Evolutionary conservation across 2,888 invertebrate genomes (phyloP).

Genomic region (Gonocerus acuteangulatus): DNA sequence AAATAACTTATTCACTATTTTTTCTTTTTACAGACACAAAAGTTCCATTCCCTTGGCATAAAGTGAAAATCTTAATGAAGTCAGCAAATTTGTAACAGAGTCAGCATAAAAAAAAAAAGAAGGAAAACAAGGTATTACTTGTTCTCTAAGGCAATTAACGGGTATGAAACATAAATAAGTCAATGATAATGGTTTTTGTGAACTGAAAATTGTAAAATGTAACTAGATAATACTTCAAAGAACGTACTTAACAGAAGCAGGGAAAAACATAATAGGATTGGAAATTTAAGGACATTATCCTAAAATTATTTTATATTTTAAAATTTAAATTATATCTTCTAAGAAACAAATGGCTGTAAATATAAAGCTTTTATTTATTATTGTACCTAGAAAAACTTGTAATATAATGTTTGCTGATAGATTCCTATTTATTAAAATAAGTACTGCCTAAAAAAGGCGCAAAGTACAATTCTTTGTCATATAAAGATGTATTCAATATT

Average conservation of each 20-base stretch:
- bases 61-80: constrained; percentile 55
- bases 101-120: not conserved
- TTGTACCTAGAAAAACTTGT: not conserved
- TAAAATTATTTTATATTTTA: too few relatives aligned
- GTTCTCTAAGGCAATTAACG: not conserved
- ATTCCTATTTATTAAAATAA: too few relatives aligned
- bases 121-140: too few relatives aligned
- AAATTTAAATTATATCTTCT: too few relatives aligned
- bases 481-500: too few relatives aligned
- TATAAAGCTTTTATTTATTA: constrained; percentile 15
- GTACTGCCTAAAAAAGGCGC: too few relatives aligned
- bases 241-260: too few relatives aligned
- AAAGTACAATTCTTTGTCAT: too few relatives aligned
- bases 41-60: constrained; percentile 71
- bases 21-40: constrained; percentile 43
- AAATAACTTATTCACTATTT: not conserved
- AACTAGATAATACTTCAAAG: not conserved
- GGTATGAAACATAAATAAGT: not conserved
- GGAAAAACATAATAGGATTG: too few relatives aligned
- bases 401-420: too few relatives aligned
- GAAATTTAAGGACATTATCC: too few relatives aligned
- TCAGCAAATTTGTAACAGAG: constrained; percentile 26
- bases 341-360: constrained; percentile 4
- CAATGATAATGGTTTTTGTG: too few relatives aligned
- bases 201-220: constrained; percentile 3